Percentiles rank a stretch among this genome's conserved stretches.
Conservation (phyloP, 2,888 invertebrate genomes). For the Eupithecia subfuscata region DNA sequence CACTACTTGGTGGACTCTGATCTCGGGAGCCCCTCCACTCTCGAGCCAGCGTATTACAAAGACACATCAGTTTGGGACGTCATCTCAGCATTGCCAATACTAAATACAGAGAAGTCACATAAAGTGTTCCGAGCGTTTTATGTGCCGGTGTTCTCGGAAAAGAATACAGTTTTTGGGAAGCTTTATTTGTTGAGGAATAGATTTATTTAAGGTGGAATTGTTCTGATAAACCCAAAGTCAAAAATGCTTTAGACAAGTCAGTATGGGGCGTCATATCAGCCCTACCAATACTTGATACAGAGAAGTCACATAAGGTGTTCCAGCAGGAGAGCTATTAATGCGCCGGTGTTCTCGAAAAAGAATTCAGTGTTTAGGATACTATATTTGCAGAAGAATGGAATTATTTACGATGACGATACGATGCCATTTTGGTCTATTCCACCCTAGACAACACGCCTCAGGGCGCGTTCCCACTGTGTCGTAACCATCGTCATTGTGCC, state of each 20-base stretch:
- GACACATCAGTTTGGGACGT: conserved; percentile 88
- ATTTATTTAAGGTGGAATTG: conserved; percentile 35
- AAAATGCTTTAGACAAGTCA: no score
- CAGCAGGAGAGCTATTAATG: conserved; percentile 91
- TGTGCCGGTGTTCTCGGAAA: conserved; percentile 89
- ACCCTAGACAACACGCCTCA: neutral
- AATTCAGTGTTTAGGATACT: conserved; percentile 88
- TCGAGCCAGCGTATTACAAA: conserved; percentile 92
- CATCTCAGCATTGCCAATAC: conserved; percentile 88
- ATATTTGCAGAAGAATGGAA: conserved; percentile 86
- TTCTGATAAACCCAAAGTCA: neutral
- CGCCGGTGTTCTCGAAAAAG: conserved; percentile 89
- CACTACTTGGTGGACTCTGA: conserved; percentile 95
- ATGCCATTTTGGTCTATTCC: neutral
- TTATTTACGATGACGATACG: conserved; percentile 33
- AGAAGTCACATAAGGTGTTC: conserved; percentile 76
- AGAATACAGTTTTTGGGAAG: conserved; percentile 87
- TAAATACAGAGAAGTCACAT: conserved; percentile 90
- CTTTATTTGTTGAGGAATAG: conserved; percentile 88
- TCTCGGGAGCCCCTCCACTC: conserved; percentile 85
- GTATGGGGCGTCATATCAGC: no score
- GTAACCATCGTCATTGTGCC: no score
- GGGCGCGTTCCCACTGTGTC: no score
- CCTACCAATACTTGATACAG: no score
- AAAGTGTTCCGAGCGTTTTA: conserved; percentile 93